A percentile compares a stretch with the other conserved stretches of the same genome.
phyloP scores from a whole-genome alignment of 2,888 invertebrate species.

The Ceramica pisi region DNA sequence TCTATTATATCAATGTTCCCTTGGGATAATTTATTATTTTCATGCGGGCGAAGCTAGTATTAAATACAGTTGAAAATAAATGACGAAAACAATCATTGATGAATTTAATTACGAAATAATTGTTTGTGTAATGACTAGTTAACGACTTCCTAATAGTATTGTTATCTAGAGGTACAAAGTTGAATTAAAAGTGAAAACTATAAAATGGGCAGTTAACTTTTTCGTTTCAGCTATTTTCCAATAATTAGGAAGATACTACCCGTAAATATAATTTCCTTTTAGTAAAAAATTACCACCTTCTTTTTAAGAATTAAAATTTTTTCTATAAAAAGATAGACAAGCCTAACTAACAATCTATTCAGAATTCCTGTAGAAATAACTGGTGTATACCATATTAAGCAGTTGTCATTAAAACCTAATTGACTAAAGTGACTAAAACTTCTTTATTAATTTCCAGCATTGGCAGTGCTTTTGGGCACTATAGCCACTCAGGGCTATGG shows the following conservation, averaged over 20 bases:
- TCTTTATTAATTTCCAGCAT: slow-evolving; percentile 38
- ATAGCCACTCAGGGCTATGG: slow-evolving; percentile 46
- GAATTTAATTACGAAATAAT: background rate
- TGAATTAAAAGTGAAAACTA: slow-evolving; percentile 18
- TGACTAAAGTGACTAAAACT: background rate
- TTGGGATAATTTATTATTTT: no score
- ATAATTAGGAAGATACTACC: background rate
- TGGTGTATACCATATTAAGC: no score
- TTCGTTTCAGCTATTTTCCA: background rate
- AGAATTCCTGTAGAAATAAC: background rate
- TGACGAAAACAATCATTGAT: background rate
- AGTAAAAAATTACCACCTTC: background rate
- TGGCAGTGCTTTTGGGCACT: slow-evolving; percentile 26
- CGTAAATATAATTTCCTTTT: background rate
- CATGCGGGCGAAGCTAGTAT: no score
- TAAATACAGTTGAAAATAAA: no score
- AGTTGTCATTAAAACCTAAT: background rate
- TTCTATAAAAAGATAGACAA: background rate
- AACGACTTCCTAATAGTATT: slow-evolving; percentile 17
- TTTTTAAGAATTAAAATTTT: no score
- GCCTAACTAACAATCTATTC: background rate
- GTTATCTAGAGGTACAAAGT: slow-evolving; percentile 13
- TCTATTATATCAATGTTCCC: no score
- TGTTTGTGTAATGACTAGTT: slow-evolving; percentile 5
- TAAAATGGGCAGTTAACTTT: background rate